phyloP scores from a whole-genome alignment of 92 coral and sea anemone genomes.

The Palythoa grandiflora region DNA sequence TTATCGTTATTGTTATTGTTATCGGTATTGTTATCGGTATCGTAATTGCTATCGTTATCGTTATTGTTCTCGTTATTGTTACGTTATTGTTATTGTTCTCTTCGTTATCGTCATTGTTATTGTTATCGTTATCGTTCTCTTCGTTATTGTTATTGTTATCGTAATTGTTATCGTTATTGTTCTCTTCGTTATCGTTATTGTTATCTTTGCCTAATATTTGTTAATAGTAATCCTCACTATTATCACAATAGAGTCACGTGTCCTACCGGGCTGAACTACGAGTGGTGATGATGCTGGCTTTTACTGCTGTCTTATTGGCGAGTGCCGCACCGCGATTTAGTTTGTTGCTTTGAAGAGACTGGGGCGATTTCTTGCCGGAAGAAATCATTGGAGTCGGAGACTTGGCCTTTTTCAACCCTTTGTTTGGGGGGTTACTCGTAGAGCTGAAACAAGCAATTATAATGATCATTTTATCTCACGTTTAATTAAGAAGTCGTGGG shows the following conservation, averaged over 20 bases:
- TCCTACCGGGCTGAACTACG: constrained; percentile 40
- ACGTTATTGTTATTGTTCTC: no score
- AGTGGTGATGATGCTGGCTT: constrained; percentile 36
- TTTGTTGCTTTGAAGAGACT: background rate
- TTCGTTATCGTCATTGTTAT: background rate
- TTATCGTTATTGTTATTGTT: no score
- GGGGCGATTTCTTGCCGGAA: constrained; percentile 1
- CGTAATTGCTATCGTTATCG: no score
- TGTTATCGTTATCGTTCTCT: background rate
- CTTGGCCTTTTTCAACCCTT: constrained; percentile 20
- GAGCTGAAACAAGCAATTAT: background rate
- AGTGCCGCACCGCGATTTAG: constrained; percentile 6
- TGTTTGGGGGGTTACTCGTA: background rate
- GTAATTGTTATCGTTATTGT: no score
- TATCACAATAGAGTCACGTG: background rate
- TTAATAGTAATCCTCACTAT: background rate
- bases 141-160: no score
- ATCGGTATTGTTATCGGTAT: no score
- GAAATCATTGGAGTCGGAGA: background rate
- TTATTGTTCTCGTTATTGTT: no score
- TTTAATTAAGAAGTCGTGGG: background rate
- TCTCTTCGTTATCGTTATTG: background rate
- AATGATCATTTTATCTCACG: no score
- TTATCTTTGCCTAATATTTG: no score
- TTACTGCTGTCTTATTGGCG: constrained; percentile 19